Percentiles rank a stretch among this genome's conserved stretches.
Conservation (phyloP, 1,140 invertebrate species). For the Procambarus clarkii region DNA sequence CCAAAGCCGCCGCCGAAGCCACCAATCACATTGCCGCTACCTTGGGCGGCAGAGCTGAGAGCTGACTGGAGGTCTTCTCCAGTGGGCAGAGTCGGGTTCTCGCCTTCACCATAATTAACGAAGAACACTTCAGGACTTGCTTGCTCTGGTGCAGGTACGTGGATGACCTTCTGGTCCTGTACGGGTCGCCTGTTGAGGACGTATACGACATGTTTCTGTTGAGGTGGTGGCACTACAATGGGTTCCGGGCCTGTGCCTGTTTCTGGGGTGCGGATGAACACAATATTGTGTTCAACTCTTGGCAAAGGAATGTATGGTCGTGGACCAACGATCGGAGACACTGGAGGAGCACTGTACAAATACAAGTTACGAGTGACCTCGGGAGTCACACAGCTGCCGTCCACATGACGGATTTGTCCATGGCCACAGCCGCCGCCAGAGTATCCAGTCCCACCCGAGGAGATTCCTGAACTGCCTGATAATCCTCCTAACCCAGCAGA, state of each 20-base stretch:
- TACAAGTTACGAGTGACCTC: slow-evolving; percentile 19
- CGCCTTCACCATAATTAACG: slow-evolving; percentile 40
- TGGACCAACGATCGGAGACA: neutral
- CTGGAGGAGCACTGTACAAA: slow-evolving; percentile 29
- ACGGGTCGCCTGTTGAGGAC: slow-evolving; percentile 32
- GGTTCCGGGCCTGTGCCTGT: neutral
- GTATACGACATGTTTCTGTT: slow-evolving; percentile 36
- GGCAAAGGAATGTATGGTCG: slow-evolving; percentile 24
- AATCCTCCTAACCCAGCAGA: neutral
- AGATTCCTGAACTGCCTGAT: neutral
- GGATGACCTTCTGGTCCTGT: slow-evolving; percentile 15
- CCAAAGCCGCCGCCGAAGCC: neutral
- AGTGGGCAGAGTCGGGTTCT: slow-evolving; percentile 43
- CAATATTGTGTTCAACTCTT: slow-evolving; percentile 17
- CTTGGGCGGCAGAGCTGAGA: slow-evolving; percentile 24
- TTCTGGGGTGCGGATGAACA: slow-evolving; percentile 52
- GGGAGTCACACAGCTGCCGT: slow-evolving; percentile 41
- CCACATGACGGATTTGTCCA: slow-evolving; percentile 31
- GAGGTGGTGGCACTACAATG: slow-evolving; percentile 40
- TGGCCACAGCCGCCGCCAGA: neutral
- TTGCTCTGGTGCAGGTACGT: slow-evolving; percentile 27
- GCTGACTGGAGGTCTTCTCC: slow-evolving; percentile 47
- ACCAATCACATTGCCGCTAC: slow-evolving; percentile 37
- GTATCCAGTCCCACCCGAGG: neutral
- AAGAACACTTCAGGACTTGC: slow-evolving; percentile 46